A percentile compares a stretch with the other conserved stretches of the same genome.
phyloP scores from a whole-genome alignment of 1,140 invertebrate genomes.

The Dendrolimus kikuchii region DNA sequence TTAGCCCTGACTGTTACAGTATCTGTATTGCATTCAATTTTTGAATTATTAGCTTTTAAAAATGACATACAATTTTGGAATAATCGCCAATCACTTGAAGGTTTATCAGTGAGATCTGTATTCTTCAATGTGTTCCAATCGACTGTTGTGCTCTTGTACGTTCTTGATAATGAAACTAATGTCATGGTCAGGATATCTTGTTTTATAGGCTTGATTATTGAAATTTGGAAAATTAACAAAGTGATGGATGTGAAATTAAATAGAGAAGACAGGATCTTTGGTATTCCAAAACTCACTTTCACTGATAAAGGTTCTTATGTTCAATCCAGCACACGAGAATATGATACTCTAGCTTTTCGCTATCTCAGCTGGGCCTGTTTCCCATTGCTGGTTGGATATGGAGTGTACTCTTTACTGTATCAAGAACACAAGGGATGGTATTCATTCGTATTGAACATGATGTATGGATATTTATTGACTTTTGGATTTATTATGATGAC shows the following conservation, averaged over 20 bases:
- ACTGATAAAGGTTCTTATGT: conserved; percentile 97
- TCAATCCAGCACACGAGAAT: conserved; percentile 94
- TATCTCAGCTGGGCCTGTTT: conserved; percentile 97
- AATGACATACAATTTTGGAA: conserved; percentile 99
- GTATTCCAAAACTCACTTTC: conserved; percentile 88
- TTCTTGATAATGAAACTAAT: conserved; percentile 99
- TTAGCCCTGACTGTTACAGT: conserved; percentile 93
- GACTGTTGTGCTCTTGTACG: conserved; percentile 94
- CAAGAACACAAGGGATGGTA: conserved; percentile 99
- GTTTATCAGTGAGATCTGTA: conserved; percentile 97
- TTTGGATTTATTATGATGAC: conserved; percentile 99
- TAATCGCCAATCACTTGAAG: conserved; percentile 96
- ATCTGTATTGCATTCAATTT: conserved; percentile 96
- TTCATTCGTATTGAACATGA: conserved; percentile 92
- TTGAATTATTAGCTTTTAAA: conserved; percentile 99
- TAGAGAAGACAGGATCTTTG: conserved; percentile 80
- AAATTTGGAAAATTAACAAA: conserved; percentile 99
- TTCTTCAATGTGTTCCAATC: conserved; percentile 99
- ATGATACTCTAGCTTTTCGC: conserved; percentile 96
- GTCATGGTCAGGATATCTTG: conserved; percentile 94
- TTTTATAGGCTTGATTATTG: conserved; percentile 95
- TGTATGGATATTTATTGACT: conserved; percentile 98
- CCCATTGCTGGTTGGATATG: conserved; percentile 93
- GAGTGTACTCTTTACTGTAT: conserved; percentile 97
- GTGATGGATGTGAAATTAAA: conserved; percentile 90